These are phyloP conservation scores for Rhinolophus sinicus DNA, from an alignment of 2,113 vertebrate genomes.

Conservation along the genomic window DNA sequence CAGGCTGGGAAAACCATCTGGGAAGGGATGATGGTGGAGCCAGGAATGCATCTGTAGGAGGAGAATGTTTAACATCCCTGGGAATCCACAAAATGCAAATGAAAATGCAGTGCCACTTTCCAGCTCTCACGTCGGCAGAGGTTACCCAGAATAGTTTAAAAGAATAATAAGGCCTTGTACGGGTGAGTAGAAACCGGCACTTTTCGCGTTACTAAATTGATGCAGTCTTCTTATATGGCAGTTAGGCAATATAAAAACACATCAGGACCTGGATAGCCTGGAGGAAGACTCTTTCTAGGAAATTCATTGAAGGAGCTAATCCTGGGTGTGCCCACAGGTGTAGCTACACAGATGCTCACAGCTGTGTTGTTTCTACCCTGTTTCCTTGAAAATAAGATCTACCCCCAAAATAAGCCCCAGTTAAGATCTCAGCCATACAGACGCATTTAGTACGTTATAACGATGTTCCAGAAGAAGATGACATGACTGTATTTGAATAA, in stretches of 20 bases:
- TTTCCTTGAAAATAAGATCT: too few species aligned
- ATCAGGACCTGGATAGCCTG: neutral
- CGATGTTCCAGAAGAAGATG: too few species aligned
- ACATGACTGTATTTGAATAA: too few species aligned
- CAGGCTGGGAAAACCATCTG: neutral
- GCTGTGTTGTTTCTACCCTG: neutral
- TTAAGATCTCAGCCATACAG: too few species aligned
- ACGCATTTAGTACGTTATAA: too few species aligned
- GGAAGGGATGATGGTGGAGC: neutral
- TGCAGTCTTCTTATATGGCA: too few species aligned
- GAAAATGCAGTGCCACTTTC: neutral
- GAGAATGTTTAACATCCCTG: neutral
- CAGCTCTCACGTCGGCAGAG: neutral
- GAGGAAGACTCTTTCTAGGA: slow-evolving; percentile 60
- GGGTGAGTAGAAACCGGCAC: neutral
- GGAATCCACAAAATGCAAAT: neutral
- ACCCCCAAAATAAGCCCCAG: too few species aligned
- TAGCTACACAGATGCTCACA: neutral
- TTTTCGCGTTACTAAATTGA: neutral
- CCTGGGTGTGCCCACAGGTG: neutral
- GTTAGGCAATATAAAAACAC: neutral
- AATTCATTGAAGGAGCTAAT: slow-evolving; percentile 11
- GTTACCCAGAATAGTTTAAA: neutral
- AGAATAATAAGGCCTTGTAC: neutral
- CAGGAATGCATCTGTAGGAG: neutral